phyloP scores from a whole-genome alignment of 2,113 vertebrate species.

The Echinops telfairi region DNA sequence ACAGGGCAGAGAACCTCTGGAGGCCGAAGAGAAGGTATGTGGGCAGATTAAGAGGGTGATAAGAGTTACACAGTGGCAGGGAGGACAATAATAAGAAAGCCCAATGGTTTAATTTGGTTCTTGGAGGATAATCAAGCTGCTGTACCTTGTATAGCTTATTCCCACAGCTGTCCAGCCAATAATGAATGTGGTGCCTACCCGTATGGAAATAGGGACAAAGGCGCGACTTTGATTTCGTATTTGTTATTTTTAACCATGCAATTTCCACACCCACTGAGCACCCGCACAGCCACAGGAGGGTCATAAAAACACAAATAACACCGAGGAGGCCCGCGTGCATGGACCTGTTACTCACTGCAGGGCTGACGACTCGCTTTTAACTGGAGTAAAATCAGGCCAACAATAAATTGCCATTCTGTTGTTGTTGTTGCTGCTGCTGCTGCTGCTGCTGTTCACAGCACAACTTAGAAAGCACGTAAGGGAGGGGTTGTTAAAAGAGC shows the following conservation, averaged over 20 bases:
- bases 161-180: conserved; percentile 80
- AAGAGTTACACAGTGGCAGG: conserved; percentile 69
- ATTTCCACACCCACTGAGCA: conserved; percentile 82
- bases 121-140: conserved; percentile 84
- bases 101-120: conserved; percentile 84
- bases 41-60: conserved; percentile 70
- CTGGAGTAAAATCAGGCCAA: conserved; percentile 71
- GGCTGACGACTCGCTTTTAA: conserved; percentile 73
- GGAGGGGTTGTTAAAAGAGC: conserved; percentile 29
- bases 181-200: conserved; percentile 81
- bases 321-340: conserved; percentile 65
- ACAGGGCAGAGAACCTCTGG: not conserved
- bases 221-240: conserved; percentile 84
- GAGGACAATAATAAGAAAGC: conserved; percentile 68
- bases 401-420: conserved; percentile 42
- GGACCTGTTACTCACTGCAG: conserved; percentile 74
- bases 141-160: conserved; percentile 72
- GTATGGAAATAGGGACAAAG: conserved; percentile 81
- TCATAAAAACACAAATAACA: conserved; percentile 84
- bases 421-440: not conserved
- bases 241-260: conserved; percentile 87
- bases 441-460: not conserved
- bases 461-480: conserved; percentile 46
- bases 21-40: not conserved
- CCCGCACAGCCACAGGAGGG: conserved; percentile 81